Evolutionary conservation across 1,140 invertebrate species (phyloP).

Genomic region (Choristoneura fumiferana): DNA sequence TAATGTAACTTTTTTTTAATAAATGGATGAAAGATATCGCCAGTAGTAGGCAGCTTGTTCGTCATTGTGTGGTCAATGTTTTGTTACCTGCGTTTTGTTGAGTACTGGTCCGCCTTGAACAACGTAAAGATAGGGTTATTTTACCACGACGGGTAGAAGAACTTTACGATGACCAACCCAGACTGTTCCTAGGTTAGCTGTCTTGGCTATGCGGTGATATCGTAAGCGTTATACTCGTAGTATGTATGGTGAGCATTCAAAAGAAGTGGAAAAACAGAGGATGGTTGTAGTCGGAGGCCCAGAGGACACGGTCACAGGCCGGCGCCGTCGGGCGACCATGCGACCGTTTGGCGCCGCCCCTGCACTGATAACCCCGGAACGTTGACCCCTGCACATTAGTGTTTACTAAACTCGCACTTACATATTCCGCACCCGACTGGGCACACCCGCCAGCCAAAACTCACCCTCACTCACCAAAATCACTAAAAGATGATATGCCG

Average conservation of each 20-base stretch:
- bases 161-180: too few relatives aligned
- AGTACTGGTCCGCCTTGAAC: too few relatives aligned
- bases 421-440: slow-evolving; percentile 40
- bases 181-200: too few relatives aligned
- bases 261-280: slow-evolving; percentile 1
- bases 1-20: too few relatives aligned
- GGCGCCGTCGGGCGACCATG: slow-evolving; percentile 31
- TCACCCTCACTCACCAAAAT: slow-evolving; percentile 21
- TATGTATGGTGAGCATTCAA: background rate
- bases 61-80: too few relatives aligned
- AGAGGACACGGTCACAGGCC: background rate
- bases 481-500: slow-evolving; percentile 27
- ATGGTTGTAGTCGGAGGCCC: background rate
- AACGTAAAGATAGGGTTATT: too few relatives aligned
- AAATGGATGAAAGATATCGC: too few relatives aligned
- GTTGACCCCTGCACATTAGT: slow-evolving; percentile 66
- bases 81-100: too few relatives aligned
- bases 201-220: too few relatives aligned
- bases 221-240: too few relatives aligned
- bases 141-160: too few relatives aligned
- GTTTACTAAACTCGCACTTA: slow-evolving; percentile 61
- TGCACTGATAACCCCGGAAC: slow-evolving; percentile 64
- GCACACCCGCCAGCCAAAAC: slow-evolving; percentile 5
- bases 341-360: slow-evolving; percentile 67
- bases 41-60: too few relatives aligned